A percentile compares a stretch with the other conserved stretches of the same genome.
These are phyloP conservation scores for Germaria angustata DNA, from an alignment of 2,888 invertebrate genomes.

Conservation along the genomic window DNA sequence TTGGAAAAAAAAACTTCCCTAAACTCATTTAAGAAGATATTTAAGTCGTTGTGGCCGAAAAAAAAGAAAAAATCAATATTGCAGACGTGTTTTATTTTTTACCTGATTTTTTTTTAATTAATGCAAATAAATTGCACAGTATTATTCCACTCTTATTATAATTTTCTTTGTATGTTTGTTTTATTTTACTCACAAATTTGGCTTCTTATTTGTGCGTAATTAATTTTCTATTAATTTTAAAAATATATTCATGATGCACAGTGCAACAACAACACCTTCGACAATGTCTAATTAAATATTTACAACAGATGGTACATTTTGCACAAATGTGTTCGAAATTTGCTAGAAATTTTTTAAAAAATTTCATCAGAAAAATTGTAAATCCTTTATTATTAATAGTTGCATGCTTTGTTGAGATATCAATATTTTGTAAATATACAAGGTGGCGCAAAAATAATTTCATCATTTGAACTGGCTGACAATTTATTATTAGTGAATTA, in stretches of 20 bases:
- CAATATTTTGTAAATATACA: not conserved
- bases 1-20: not conserved
- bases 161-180: constrained; percentile 2
- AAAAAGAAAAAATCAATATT: not conserved
- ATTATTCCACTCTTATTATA: not conserved
- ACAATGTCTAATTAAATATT: not conserved
- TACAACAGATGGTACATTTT: constrained; percentile 40
- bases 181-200: not conserved
- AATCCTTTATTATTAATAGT: constrained; percentile 1
- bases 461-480: no score
- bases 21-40: not conserved
- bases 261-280: constrained; percentile 1
- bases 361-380: not conserved
- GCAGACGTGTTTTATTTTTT: not conserved
- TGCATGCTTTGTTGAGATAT: not conserved
- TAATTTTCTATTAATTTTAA: constrained; percentile 56
- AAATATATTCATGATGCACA: constrained; percentile 23
- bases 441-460: not conserved
- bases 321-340: not conserved
- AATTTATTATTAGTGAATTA: no score
- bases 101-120: constrained; percentile 14
- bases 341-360: constrained; percentile 2
- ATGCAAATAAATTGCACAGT: constrained; percentile 11
- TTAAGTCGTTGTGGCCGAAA: not conserved
- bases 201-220: constrained; percentile 51